A percentile compares a stretch with the other conserved stretches of the same genome.
Evolutionary conservation across 53 echinoderm and acorn worm genomes (phyloP).

Genomic region (Stichopus horrens): DNA sequence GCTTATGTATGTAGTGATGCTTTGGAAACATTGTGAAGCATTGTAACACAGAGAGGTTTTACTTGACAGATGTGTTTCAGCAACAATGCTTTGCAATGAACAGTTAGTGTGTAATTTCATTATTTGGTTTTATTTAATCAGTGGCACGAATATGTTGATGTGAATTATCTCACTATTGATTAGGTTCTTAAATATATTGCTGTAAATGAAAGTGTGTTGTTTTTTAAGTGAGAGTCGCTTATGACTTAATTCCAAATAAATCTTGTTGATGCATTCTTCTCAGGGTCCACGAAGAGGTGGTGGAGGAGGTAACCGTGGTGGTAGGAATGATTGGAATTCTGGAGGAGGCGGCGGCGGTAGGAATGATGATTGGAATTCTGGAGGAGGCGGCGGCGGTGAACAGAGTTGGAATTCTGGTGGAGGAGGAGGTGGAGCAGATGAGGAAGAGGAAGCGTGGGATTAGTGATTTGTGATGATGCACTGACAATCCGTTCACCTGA

Average conservation of each 20-base stretch:
- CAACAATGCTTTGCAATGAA: too few relatives aligned
- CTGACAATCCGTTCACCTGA: too few relatives aligned
- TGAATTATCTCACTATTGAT: too few relatives aligned
- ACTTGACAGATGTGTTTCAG: too few relatives aligned
- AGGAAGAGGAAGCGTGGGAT: constrained; percentile 82
- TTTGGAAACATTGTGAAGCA: too few relatives aligned
- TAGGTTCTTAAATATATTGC: neutral
- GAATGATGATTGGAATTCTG: constrained; percentile 45
- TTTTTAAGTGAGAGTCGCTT: too few relatives aligned
- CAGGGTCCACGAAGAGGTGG: constrained; percentile 62
- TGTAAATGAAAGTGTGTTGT: neutral
- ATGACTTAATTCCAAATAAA: neutral
- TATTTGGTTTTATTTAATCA: too few relatives aligned
- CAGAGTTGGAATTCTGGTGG: constrained; percentile 55
- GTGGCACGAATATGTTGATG: too few relatives aligned
- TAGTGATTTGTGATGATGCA: neutral
- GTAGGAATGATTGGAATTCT: constrained; percentile 39
- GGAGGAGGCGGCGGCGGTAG: constrained; percentile 53
- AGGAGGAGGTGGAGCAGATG: constrained; percentile 37
- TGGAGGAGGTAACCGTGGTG: constrained; percentile 46
- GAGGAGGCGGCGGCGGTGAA: constrained; percentile 61
- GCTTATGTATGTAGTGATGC: too few relatives aligned
- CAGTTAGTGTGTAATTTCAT: too few relatives aligned
- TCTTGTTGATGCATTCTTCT: neutral
- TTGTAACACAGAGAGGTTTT: too few relatives aligned